Evolutionary conservation across 2,113 vertebrate genomes (phyloP).

Genomic region (Elgaria multicarinata): DNA sequence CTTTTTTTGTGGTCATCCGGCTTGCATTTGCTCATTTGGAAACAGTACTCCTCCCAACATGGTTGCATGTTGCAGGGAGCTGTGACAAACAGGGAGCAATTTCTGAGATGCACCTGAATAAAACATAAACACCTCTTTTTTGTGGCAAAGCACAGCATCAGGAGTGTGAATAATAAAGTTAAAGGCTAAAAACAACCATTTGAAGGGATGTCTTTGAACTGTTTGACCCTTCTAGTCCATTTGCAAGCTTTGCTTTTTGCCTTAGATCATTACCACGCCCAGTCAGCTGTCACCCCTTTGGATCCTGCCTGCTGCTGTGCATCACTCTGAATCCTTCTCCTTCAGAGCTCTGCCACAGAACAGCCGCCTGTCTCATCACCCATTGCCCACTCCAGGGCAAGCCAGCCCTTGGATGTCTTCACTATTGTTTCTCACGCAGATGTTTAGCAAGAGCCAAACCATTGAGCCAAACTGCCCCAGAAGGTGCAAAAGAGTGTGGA

Average conservation of each 20-base stretch:
- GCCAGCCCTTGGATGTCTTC: slow-evolving; percentile 11
- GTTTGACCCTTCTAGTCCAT: background rate
- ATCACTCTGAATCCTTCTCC: slow-evolving; percentile 45
- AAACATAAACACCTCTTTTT: background rate
- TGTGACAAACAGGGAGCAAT: background rate
- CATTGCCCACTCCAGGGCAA: background rate
- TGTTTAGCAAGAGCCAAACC: background rate
- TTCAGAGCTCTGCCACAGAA: slow-evolving; percentile 54
- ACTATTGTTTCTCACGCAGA: background rate
- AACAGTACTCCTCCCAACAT: background rate
- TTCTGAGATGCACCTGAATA: background rate
- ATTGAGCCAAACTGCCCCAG: background rate
- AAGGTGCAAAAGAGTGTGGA: background rate
- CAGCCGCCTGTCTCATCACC: slow-evolving; percentile 54
- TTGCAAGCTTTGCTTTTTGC: slow-evolving; percentile 19
- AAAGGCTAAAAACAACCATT: background rate
- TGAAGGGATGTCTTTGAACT: background rate
- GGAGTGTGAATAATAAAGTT: background rate
- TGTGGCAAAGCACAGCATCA: background rate
- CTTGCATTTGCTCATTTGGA: background rate
- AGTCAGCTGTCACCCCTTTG: slow-evolving; percentile 54
- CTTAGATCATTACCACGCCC: background rate
- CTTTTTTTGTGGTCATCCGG: too few relatives aligned
- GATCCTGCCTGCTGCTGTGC: slow-evolving; percentile 37
- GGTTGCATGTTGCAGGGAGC: background rate